These are phyloP conservation scores for Ciconia nigra DNA, from an alignment of 2,797 vertebrate species.

Conservation along the genomic window DNA sequence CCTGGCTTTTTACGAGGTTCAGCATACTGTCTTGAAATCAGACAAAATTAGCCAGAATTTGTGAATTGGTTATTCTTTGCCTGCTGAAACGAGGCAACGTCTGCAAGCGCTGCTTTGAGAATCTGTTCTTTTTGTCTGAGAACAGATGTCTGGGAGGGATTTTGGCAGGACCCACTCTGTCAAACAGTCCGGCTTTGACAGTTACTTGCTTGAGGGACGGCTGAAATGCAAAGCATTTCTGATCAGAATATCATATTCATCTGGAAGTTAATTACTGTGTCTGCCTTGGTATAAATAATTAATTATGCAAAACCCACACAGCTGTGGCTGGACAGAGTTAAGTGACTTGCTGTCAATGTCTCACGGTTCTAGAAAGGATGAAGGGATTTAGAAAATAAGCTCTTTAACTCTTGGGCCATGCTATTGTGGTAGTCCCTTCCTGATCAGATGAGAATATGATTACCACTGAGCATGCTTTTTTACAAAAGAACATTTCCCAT, in stretches of 20 bases:
- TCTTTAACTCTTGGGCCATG: slow-evolving; percentile 77
- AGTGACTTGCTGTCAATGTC: slow-evolving; percentile 93
- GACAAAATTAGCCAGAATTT: slow-evolving; percentile 65
- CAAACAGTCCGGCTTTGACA: slow-evolving; percentile 92
- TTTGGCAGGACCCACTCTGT: slow-evolving; percentile 91
- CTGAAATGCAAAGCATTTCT: slow-evolving; percentile 95
- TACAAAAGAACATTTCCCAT: background rate
- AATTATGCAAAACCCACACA: slow-evolving; percentile 99
- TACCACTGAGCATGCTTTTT: background rate
- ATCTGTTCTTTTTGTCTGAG: slow-evolving; percentile 74
- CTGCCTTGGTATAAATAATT: slow-evolving; percentile 98
- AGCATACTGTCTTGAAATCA: slow-evolving; percentile 46
- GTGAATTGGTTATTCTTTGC: slow-evolving; percentile 56
- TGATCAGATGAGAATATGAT: slow-evolving; percentile 21
- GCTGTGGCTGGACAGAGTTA: slow-evolving; percentile 95
- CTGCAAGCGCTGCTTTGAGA: slow-evolving; percentile 49
- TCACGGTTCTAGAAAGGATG: slow-evolving; percentile 84
- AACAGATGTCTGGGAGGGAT: slow-evolving; percentile 92
- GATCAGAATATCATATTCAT: slow-evolving; percentile 99
- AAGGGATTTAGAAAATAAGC: slow-evolving; percentile 87
- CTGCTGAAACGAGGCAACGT: slow-evolving; percentile 49
- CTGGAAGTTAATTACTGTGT: slow-evolving; percentile 99
- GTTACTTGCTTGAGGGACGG: slow-evolving; percentile 93
- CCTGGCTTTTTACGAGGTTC: slow-evolving; percentile 28
- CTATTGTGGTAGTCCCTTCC: background rate